Base-by-base conservation (phyloP, 2,888 invertebrate genomes). In the Cinara cedri region DNA sequence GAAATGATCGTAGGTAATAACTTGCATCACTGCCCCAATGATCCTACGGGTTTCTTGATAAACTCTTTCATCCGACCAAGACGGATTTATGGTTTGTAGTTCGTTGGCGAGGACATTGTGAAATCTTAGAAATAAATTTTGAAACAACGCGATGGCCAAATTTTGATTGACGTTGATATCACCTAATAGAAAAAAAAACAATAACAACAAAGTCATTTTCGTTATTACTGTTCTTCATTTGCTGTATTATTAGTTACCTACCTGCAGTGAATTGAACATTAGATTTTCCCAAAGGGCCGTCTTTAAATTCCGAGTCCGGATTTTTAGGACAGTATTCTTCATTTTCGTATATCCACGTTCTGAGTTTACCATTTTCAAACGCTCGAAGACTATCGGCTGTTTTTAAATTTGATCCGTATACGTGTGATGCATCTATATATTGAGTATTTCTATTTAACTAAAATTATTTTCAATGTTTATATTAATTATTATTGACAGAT, bases 131-230 rank as follows among this genome's bases (percentile, higher is more conserved):
- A 78, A 78, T 13, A 78, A 21, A 51, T 78, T 78, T 34, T 68
- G 68, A 42, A 68, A 78, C 49, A 70, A 51, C 1, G 78, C 78
- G 19, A 78, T 78, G 1, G 68, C 78, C 34, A 78, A 60, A n/a
- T 78, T 78, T 19, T 78, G 78, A 60, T 78, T 78, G 16, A 78
- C 78, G 9, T 70, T 68, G 1, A 44, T 21, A 21, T 78, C 78
- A 21, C 78, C 78, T 78, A 14, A 2, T 63, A 21, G 21, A 57
- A 82, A 80, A 55, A 57, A 74, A 82, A 46, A 44, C 16, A 11
- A 51, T 14, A 8, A 26, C 3, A 26, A n/a, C n/a, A n/a, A n/a
- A n/a, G 13, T 60, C 34, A 19, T 3, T 19, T 46, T 11, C 19
- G 80, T 81, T 24, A 4, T 49, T 44, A 13, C 19, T 16, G 6